These are phyloP conservation scores for Gasteruption jaculator DNA, from an alignment of 2,888 invertebrate species.

Conservation along the genomic window DNA sequence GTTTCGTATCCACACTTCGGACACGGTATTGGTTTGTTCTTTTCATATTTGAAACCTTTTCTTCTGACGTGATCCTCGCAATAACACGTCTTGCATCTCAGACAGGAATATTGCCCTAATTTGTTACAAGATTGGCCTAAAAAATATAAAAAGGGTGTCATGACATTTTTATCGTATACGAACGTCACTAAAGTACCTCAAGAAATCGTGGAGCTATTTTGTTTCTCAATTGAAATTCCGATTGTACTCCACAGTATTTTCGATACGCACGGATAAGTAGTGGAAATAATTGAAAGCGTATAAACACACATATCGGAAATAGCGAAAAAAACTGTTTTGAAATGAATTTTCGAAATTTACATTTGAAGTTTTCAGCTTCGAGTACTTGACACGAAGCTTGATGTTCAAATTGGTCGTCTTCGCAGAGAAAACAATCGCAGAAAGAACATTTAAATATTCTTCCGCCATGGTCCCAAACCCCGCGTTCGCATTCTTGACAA, in stretches of 20 bases:
- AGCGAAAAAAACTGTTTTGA: slow-evolving; percentile 15
- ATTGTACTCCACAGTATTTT: slow-evolving; percentile 6
- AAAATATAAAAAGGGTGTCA: no score
- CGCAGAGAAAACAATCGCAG: slow-evolving; percentile 84
- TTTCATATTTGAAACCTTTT: slow-evolving; percentile 84
- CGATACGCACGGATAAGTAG: background rate
- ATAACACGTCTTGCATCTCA: slow-evolving; percentile 93
- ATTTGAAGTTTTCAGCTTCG: slow-evolving; percentile 93
- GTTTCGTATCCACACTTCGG: slow-evolving; percentile 93
- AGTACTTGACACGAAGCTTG: slow-evolving; percentile 95
- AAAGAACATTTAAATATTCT: slow-evolving; percentile 88
- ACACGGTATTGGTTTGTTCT: slow-evolving; percentile 81
- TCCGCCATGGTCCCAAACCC: slow-evolving; percentile 95
- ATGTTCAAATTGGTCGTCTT: slow-evolving; percentile 96
- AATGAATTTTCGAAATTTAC: slow-evolving; percentile 53
- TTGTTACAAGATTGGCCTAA: slow-evolving; percentile 92
- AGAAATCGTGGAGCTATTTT: no score
- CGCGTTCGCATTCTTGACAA: slow-evolving; percentile 89
- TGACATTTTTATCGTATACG: no score
- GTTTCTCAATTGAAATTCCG: no score
- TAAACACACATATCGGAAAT: slow-evolving; percentile 1
- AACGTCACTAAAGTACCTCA: no score
- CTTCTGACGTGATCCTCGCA: slow-evolving; percentile 95
- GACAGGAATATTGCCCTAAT: slow-evolving; percentile 90
- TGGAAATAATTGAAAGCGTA: slow-evolving; percentile 2